Evolutionary conservation across 2,797 vertebrate species (phyloP).

Genomic region (Pipistrellus nathusii): DNA sequence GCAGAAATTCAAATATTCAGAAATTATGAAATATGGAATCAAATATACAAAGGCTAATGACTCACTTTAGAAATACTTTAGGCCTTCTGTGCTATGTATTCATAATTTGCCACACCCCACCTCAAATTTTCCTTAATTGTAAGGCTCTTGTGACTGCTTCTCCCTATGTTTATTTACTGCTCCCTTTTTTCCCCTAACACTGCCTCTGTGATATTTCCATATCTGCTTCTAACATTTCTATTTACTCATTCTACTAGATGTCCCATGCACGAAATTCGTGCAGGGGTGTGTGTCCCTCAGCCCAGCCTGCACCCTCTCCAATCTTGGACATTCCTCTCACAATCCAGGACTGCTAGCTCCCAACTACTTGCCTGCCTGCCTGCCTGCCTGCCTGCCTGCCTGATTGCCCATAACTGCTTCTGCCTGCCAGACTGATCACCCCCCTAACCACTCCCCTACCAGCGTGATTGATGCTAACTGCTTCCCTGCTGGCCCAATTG

Average conservation of each 20-base stretch:
- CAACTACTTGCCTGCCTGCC: no score
- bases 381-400: no score
- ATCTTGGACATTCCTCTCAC: no score
- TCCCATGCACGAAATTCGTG: neutral
- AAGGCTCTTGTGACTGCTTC: neutral
- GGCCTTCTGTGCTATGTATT: neutral
- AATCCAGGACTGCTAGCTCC: no score
- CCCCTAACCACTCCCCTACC: no score
- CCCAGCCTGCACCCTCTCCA: no score
- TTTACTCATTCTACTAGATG: slow-evolving; percentile 38
- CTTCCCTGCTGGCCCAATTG: no score
- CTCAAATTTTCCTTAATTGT: neutral
- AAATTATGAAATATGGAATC: slow-evolving; percentile 37
- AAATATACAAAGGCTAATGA: neutral
- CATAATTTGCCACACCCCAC: neutral
- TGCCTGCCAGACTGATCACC: no score
- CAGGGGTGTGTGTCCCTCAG: no score
- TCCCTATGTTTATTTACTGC: neutral
- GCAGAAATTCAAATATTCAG: slow-evolving; percentile 26
- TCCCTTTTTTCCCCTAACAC: neutral
- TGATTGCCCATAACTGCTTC: no score
- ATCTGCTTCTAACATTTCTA: slow-evolving; percentile 19
- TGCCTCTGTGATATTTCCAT: slow-evolving; percentile 36
- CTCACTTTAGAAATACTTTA: slow-evolving; percentile 42
- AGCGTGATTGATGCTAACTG: no score